Evolutionary conservation across 2,888 invertebrate genomes (phyloP).

Genomic region (Xylota segnis): DNA sequence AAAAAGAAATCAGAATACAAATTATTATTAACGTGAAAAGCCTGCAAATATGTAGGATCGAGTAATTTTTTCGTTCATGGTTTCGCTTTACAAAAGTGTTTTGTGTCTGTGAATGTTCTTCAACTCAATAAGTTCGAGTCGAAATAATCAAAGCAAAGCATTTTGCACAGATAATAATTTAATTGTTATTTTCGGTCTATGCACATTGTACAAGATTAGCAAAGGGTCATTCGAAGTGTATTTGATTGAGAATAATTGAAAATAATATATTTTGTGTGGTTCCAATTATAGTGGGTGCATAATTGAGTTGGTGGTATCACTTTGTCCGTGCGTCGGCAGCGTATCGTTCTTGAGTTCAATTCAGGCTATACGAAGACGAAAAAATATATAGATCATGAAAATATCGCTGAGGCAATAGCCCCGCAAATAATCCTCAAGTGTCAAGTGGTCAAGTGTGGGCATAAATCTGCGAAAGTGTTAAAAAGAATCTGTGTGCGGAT

Average conservation of each 20-base stretch:
- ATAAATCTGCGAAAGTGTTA: constrained; percentile 46
- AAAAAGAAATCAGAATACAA: constrained; percentile 7
- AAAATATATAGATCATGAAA: constrained; percentile 22
- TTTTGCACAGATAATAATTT: constrained; percentile 9
- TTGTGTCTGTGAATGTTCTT: not conserved
- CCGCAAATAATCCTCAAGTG: constrained; percentile 54
- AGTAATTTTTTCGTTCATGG: constrained; percentile 1
- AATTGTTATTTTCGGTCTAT: constrained; percentile 12
- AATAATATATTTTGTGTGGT: constrained; percentile 2
- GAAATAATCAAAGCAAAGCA: not conserved
- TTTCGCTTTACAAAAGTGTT: not conserved
- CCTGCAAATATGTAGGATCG: not conserved
- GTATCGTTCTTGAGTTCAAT: not conserved
- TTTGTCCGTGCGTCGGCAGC: not conserved
- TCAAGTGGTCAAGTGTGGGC: constrained; percentile 45
- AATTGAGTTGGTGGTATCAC: constrained; percentile 16
- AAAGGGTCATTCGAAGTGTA: constrained; percentile 16
- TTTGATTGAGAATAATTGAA: not conserved
- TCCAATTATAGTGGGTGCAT: constrained; percentile 8
- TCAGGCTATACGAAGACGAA: not conserved
- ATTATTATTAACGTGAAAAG: constrained; percentile 3
- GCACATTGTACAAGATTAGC: constrained; percentile 3
- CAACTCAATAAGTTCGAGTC: constrained; percentile 7
- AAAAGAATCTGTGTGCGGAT: constrained; percentile 46
- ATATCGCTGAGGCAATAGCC: constrained; percentile 36